These are phyloP conservation scores for Phenganax marumi DNA, from an alignment of 92 coral and sea anemone genomes.

Conservation along the genomic window DNA sequence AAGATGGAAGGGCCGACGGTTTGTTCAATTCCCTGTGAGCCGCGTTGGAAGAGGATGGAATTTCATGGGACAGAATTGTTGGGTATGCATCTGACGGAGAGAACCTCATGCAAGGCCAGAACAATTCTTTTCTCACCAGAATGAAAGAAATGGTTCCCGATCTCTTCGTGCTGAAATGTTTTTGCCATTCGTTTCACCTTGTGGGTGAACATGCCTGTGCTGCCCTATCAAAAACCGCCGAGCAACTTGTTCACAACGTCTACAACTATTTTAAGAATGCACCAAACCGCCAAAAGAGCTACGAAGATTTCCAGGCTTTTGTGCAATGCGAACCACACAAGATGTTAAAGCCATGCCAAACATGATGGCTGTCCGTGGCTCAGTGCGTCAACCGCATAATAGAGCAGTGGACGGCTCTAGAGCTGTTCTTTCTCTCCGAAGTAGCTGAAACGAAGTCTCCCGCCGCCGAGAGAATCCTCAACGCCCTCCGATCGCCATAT, in stretches of 20 bases:
- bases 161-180: not conserved
- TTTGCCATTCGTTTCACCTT: not conserved
- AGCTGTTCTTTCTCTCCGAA: not conserved
- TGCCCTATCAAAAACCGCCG: conserved; percentile 10
- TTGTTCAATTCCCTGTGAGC: not conserved
- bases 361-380: not conserved
- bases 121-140: not conserved
- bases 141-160: not conserved
- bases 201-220: not conserved
- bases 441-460: conserved; percentile 1
- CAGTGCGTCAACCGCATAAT: not conserved
- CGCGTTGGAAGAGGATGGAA: not conserved
- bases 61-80: not conserved
- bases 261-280: not conserved
- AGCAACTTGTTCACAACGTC: not conserved
- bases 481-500: conserved; percentile 12
- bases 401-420: conserved; percentile 7
- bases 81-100: not conserved
- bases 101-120: not conserved
- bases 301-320: not conserved
- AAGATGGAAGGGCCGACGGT: not conserved
- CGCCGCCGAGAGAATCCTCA: conserved; percentile 11
- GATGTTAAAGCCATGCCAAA: not conserved
- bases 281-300: not conserved
- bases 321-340: not conserved